Base-by-base conservation (phyloP, 2,797 vertebrate species). In the Peromyscus aztecus region DNA sequence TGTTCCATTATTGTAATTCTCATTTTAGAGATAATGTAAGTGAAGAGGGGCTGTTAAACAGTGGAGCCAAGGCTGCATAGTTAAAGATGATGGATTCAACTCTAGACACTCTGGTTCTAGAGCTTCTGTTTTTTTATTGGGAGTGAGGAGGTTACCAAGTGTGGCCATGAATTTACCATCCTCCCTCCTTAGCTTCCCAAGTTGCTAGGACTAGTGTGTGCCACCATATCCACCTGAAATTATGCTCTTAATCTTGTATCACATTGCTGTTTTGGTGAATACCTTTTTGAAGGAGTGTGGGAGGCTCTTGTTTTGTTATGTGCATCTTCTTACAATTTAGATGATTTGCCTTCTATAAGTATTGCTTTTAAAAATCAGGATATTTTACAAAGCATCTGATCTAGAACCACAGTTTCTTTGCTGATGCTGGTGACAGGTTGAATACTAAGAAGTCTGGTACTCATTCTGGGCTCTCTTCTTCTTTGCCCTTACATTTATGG, bases 21-120 rank as follows among this genome's bases (percentile, higher is more conserved):
- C 21, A 61, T 95, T 87, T 92, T 91, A 78, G 24, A 89, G 82
- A 71, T 89, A 92, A 75, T 65, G 4, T 46, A 76, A 69, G 16
- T 63, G 73, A 90, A 52, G 17, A 55, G 96, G 49, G 75, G 59
- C 85, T 90, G 8, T 37, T 92, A 59, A 80, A 40, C 63, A 91
- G 6, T 40, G 40, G 11, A 61, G 37, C 24, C 34, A 71, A 57
- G 49, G n/a, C 24, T 67, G 37, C 23, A 87, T 27, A 94, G 10
- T 31, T 69, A 83, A 49, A 49, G 83, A 80, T 71, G 34, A 24
- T 55, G 37, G 27, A 49, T 91, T 91, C 61, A 82, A 40, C 31
- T 89, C 34, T 61, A 87, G 88, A 69, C 11, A 55, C 55, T 92
- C 55, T 94, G 69, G 5, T 88, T 69, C 67, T 67, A 91, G 40